These are phyloP conservation scores for Lasioglossum calceatum DNA, from an alignment of 2,888 invertebrate genomes.

Conservation along the genomic window DNA sequence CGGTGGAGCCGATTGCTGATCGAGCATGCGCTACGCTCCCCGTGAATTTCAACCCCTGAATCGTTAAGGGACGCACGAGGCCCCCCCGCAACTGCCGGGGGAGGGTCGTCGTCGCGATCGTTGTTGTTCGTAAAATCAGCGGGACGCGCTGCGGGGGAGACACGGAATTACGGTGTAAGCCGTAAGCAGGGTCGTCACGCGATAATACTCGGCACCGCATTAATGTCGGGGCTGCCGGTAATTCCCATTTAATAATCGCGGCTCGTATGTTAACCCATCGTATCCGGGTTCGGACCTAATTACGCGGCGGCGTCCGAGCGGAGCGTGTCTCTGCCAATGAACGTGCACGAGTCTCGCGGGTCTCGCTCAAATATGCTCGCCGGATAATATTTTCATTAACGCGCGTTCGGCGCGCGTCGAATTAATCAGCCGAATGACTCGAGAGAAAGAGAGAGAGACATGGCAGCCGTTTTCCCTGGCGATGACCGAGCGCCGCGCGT, in stretches of 20 bases:
- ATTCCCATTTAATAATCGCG: slow-evolving; percentile 74
- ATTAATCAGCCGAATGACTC: slow-evolving; percentile 58
- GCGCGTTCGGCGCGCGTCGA: slow-evolving; percentile 43
- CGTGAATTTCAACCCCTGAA: neutral
- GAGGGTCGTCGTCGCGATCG: slow-evolving; percentile 13
- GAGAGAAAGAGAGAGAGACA: neutral
- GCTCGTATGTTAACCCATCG: slow-evolving; percentile 69
- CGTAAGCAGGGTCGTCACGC: slow-evolving; percentile 62
- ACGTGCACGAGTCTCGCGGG: slow-evolving; percentile 69
- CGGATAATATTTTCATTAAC: slow-evolving; percentile 74
- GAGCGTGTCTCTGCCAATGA: slow-evolving; percentile 72
- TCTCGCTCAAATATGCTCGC: slow-evolving; percentile 66
- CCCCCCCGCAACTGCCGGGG: no score
- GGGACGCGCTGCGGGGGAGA: slow-evolving; percentile 39
- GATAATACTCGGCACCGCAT: slow-evolving; percentile 70
- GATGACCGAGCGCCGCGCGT: neutral
- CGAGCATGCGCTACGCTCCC: slow-evolving; percentile 19
- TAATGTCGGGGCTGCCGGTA: slow-evolving; percentile 69
- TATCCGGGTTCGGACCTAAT: slow-evolving; percentile 65
- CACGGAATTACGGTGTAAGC: slow-evolving; percentile 68
- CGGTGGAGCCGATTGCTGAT: neutral
- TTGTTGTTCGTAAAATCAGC: slow-evolving; percentile 58
- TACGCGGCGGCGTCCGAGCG: slow-evolving; percentile 57
- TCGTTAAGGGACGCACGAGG: slow-evolving; percentile 2
- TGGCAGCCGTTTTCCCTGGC: neutral